Percentiles rank a stretch among this genome's conserved stretches.
Evolutionary conservation across 2,888 invertebrate species (phyloP).

Genomic region (Acholoe squamosa): DNA sequence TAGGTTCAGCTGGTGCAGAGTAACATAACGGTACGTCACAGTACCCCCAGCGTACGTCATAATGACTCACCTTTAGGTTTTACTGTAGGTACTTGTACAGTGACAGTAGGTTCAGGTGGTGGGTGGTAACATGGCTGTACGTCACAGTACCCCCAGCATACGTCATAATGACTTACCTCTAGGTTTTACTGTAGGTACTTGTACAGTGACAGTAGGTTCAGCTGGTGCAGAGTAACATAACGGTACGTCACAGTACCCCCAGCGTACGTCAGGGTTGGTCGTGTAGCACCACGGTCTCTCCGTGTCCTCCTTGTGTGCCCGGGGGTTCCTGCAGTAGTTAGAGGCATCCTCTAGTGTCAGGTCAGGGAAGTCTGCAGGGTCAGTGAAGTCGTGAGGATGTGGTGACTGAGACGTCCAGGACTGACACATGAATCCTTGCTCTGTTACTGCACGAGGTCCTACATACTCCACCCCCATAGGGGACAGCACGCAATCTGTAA

Average conservation of each 20-base stretch:
- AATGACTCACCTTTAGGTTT: too few species aligned
- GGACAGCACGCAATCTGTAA: slow-evolving; percentile 6
- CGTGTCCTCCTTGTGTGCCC: slow-evolving; percentile 78
- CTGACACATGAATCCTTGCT: slow-evolving; percentile 8
- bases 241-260: slow-evolving; percentile 21
- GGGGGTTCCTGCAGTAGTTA: slow-evolving; percentile 96
- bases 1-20: too few species aligned
- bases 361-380: slow-evolving; percentile 13
- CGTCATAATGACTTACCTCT: too few species aligned
- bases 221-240: not conserved
- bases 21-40: too few species aligned
- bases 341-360: slow-evolving; percentile 89
- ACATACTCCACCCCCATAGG: not conserved
- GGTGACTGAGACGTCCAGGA: not conserved
- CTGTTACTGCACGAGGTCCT: not conserved
- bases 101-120: not conserved
- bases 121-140: not conserved
- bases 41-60: too few species aligned
- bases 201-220: not conserved
- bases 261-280: slow-evolving; percentile 14
- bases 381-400: slow-evolving; percentile 15
- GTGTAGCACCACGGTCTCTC: slow-evolving; percentile 63
- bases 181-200: too few species aligned
- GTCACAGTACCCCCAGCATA: too few species aligned
- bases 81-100: not conserved